These are phyloP conservation scores for Lepidurus arcticus DNA, from an alignment of 1,140 invertebrate genomes.

Conservation along the genomic window DNA sequence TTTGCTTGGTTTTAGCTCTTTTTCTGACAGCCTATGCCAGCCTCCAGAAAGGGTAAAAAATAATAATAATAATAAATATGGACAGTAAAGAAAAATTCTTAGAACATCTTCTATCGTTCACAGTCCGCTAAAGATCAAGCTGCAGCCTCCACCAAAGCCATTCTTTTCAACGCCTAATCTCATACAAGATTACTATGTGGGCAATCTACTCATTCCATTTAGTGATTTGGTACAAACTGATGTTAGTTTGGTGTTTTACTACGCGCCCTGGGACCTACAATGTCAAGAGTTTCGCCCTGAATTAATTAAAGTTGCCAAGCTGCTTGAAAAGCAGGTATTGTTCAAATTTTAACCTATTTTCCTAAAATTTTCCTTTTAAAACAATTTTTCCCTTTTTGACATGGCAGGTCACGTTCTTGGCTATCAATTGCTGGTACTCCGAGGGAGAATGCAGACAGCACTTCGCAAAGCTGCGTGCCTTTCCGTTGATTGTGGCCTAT, in stretches of 20 bases:
- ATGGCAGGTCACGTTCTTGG: not conserved
- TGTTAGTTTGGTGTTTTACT: not conserved
- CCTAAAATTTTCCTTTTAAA: not conserved
- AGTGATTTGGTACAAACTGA: not conserved
- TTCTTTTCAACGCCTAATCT: not conserved
- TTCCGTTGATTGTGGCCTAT: conserved; percentile 9
- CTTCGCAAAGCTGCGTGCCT: not conserved
- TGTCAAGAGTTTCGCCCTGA: not conserved
- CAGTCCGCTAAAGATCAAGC: not conserved
- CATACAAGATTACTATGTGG: not conserved
- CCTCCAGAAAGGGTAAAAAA: not conserved
- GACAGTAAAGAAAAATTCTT: not conserved
- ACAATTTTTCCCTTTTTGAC: not conserved
- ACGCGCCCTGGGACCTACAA: not conserved
- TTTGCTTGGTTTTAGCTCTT: conserved; percentile 9
- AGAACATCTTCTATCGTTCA: not conserved
- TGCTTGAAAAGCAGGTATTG: not conserved
- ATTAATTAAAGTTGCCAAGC: not conserved
- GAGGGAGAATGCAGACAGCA: conserved; percentile 3
- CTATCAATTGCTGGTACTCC: not conserved
- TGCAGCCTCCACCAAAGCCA: not conserved
- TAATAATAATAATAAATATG: not conserved
- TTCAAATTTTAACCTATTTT: not conserved
- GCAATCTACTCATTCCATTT: not conserved
- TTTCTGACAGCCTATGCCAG: not conserved